phyloP scores from a whole-genome alignment of 2,113 vertebrate genomes.

The Xiphias gladius region DNA sequence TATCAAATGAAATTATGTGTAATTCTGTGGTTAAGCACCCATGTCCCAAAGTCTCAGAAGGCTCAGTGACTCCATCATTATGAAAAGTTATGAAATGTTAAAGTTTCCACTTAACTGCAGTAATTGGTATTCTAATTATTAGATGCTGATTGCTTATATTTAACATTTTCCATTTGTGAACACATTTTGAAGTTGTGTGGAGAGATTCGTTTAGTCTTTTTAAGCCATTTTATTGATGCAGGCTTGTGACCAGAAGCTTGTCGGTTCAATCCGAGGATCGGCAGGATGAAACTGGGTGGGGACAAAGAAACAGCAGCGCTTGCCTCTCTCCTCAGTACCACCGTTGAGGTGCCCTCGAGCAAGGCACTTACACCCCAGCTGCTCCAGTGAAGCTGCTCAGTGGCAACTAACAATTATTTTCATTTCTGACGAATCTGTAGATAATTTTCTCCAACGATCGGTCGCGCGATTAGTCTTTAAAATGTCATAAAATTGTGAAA shows the following conservation, averaged over 20 bases:
- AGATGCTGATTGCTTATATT: slow-evolving; percentile 5
- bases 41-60: neutral
- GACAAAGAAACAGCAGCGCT: neutral
- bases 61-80: neutral
- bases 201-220: neutral
- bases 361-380: slow-evolving; percentile 14
- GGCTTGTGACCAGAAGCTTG: neutral
- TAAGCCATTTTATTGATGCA: neutral
- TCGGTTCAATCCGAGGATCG: accelerated
- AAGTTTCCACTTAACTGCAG: neutral
- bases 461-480: too few species aligned
- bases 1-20: neutral
- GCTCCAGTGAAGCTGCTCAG: slow-evolving; percentile 11
- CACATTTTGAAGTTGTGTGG: neutral
- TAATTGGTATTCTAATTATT: slow-evolving; percentile 11
- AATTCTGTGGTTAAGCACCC: neutral
- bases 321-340: neutral
- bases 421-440: neutral
- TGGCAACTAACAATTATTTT: neutral
- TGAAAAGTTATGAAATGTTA: slow-evolving; percentile 2
- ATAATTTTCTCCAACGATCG: neutral
- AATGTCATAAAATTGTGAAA: neutral
- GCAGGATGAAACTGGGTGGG: neutral
- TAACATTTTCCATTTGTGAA: slow-evolving; percentile 4
- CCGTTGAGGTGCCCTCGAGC: slow-evolving; percentile 2